Evolutionary conservation across 2,888 invertebrate genomes (phyloP).

Genomic region (Apodemia zela): DNA sequence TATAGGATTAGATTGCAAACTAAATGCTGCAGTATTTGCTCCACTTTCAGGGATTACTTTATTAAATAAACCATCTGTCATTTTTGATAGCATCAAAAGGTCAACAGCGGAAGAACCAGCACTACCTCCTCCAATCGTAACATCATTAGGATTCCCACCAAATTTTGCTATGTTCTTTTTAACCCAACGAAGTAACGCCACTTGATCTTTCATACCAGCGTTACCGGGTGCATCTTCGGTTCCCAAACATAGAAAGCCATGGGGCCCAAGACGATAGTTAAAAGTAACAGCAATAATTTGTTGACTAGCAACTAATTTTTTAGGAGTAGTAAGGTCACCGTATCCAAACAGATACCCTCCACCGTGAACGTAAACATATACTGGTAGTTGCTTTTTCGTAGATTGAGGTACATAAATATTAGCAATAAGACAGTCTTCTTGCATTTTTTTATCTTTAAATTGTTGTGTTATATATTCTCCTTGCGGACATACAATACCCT

Average conservation of each 20-base stretch:
- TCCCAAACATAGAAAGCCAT: slow-evolving; percentile 50
- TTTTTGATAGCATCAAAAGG: slow-evolving; percentile 43
- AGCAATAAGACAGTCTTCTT: slow-evolving; percentile 39
- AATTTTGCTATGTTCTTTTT: slow-evolving; percentile 47
- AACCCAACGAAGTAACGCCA: slow-evolving; percentile 40
- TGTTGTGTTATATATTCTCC: neutral
- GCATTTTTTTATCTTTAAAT: slow-evolving; percentile 20
- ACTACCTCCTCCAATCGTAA: slow-evolving; percentile 48
- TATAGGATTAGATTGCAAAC: slow-evolving; percentile 29
- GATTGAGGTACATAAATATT: slow-evolving; percentile 38
- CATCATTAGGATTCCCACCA: slow-evolving; percentile 51
- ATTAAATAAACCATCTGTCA: slow-evolving; percentile 43
- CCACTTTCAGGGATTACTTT: slow-evolving; percentile 51
- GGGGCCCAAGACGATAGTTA: slow-evolving; percentile 47
- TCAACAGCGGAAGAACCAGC: slow-evolving; percentile 49
- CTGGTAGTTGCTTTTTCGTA: slow-evolving; percentile 41
- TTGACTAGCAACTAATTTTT: slow-evolving; percentile 37
- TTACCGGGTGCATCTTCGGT: slow-evolving; percentile 51
- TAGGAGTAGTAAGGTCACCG: slow-evolving; percentile 35
- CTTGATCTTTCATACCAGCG: slow-evolving; percentile 56
- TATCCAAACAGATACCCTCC: slow-evolving; percentile 55
- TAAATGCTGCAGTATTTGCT: slow-evolving; percentile 36
- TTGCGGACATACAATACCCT: slow-evolving; percentile 40
- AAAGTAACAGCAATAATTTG: slow-evolving; percentile 45
- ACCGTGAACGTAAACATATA: slow-evolving; percentile 61